Evolutionary conservation across 2,888 invertebrate species (phyloP), one percentile per base, ranked within the genome.

Genomic region (Rapana venosa): DNA sequence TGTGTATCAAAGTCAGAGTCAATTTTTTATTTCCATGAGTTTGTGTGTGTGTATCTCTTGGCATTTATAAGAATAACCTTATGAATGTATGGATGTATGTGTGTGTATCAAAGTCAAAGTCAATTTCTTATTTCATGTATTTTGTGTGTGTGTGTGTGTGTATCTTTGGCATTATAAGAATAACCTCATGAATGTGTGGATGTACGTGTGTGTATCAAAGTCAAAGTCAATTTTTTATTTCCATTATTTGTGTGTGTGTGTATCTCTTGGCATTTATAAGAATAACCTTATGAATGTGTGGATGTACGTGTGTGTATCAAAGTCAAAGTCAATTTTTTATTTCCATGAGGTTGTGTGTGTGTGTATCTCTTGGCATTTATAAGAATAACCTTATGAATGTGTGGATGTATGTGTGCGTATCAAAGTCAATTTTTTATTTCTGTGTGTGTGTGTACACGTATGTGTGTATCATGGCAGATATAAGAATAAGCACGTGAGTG

Each of bases 301-400:
- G 36, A 26, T 83, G 81, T 83, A 47, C 36, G 81, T 47, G 81
- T 83, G 81, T 83, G n/a, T n/a, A n/a, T n/a, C n/a, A n/a, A n/a
- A n/a, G n/a, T n/a, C n/a, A n/a, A n/a, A n/a, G n/a, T n/a, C n/a
- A n/a, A n/a, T 17, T 83, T 26, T 83, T 22, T 83, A 22, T 8
- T 22, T n/a, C n/a, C 32, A 32, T 79, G 77, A 32, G 77, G 30
- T 30, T 79, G 77, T 79, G 35, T 79, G 77, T 79, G 77, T 79
- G 77, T 79, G 77, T n/a, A n/a, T n/a, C n/a, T n/a, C n/a, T n/a
- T n/a, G n/a, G n/a, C n/a, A n/a, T n/a, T n/a, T n/a, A n/a, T n/a
- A 61, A 17, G 61, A 15, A 61, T 15, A 61, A 61, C 61, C 13
- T 61, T 79, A 0, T 20, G 11, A 32, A 11, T 79, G 77, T 79